Evolutionary conservation across 2,888 invertebrate genomes (phyloP).

Genomic region (Therioaphis trifolii): DNA sequence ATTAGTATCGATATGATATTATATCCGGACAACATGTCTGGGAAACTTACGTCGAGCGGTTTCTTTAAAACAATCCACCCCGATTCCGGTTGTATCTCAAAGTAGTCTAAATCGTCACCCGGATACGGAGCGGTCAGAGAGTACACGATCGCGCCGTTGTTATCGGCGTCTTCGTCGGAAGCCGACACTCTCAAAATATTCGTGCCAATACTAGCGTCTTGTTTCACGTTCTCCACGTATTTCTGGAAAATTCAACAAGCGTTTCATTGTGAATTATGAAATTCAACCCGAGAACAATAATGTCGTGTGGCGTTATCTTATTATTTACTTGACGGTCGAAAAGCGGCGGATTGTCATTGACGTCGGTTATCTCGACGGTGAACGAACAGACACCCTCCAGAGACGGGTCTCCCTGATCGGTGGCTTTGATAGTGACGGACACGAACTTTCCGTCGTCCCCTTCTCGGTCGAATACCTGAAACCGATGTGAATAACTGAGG

Average conservation of each 20-base stretch:
- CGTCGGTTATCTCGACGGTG: constrained; percentile 96
- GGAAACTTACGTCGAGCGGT: constrained; percentile 92
- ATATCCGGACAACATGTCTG: no score
- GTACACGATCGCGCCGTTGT: constrained; percentile 94
- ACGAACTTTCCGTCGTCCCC: constrained; percentile 97
- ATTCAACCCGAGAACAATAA: neutral
- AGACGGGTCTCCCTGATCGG: constrained; percentile 98
- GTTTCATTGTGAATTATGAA: no score
- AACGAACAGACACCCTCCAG: constrained; percentile 98
- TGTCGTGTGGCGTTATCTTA: neutral
- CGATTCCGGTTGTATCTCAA: constrained; percentile 95
- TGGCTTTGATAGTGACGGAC: constrained; percentile 96
- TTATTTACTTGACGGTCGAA: constrained; percentile 91
- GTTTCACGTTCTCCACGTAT: constrained; percentile 97
- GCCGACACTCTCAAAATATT: constrained; percentile 94
- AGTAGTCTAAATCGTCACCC: constrained; percentile 91
- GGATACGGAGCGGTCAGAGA: constrained; percentile 90
- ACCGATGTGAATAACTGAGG: no score
- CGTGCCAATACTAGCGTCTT: constrained; percentile 94
- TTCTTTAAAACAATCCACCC: constrained; percentile 97
- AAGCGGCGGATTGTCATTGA: constrained; percentile 95
- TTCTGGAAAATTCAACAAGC: constrained; percentile 79
- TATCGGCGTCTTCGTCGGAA: constrained; percentile 96
- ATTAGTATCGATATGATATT: neutral
- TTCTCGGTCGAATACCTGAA: constrained; percentile 93